Percentiles rank a stretch among this genome's conserved stretches.
These are phyloP conservation scores for Adelphocoris suturalis DNA, from an alignment of 2,888 invertebrate genomes.

Conservation along the genomic window DNA sequence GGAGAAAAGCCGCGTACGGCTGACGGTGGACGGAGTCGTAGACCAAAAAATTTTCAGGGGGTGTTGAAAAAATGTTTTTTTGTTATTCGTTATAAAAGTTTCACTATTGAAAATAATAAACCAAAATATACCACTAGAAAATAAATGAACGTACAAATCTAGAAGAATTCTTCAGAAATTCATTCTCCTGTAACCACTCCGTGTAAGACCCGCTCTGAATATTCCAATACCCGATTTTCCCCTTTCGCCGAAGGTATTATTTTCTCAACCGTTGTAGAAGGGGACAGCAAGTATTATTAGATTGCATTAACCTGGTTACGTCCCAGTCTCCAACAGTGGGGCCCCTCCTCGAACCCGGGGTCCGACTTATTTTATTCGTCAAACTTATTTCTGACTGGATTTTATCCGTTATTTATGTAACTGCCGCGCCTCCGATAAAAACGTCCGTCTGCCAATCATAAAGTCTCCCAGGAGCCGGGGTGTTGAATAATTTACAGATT, in stretches of 20 bases:
- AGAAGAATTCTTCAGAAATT: too few relatives aligned
- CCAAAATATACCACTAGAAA: too few relatives aligned
- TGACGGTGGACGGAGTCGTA: too few relatives aligned
- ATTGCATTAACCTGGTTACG: slow-evolving; percentile 69
- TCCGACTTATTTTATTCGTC: slow-evolving; percentile 68
- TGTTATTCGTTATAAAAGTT: too few relatives aligned
- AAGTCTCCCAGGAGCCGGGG: slow-evolving; percentile 48
- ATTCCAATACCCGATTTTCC: slow-evolving; percentile 19
- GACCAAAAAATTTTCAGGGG: too few relatives aligned
- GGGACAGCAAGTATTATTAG: slow-evolving; percentile 63
- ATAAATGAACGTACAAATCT: too few relatives aligned
- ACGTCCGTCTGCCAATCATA: slow-evolving; percentile 66
- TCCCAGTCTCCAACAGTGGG: slow-evolving; percentile 14
- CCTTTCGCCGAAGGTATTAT: slow-evolving; percentile 2
- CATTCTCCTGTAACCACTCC: background rate
- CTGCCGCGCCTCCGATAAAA: slow-evolving; percentile 56
- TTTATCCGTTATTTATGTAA: slow-evolving; percentile 68
- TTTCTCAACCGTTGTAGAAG: slow-evolving; percentile 27
- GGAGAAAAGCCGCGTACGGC: too few relatives aligned
- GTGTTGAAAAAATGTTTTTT: too few relatives aligned
- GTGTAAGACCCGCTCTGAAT: background rate
- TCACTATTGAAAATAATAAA: too few relatives aligned
- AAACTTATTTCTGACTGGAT: slow-evolving; percentile 64
- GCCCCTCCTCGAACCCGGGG: slow-evolving; percentile 30
- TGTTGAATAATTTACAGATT: slow-evolving; percentile 47